Base-by-base conservation (phyloP, 2,113 vertebrate species). In the Xenus cinereus region DNA sequence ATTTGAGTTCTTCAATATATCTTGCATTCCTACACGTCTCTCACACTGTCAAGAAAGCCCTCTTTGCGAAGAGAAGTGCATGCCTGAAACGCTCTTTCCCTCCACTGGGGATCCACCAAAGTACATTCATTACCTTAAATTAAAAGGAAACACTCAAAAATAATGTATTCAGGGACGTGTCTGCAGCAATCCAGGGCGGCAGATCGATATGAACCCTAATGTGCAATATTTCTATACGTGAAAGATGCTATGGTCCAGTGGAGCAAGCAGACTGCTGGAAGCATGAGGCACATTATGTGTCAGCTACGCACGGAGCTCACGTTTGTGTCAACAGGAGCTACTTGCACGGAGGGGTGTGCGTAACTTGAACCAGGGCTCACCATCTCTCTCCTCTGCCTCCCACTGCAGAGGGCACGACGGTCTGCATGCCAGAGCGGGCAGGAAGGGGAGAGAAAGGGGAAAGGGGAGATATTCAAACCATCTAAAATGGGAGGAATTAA, bases 311-410 rank as follows among this genome's bases (percentile, higher is more conserved):
- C 4, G 2, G 72, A 75, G 74, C 68, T 87, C 57, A 18, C 5
- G 0, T 27, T 23, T 13, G 32, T 27, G 39, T 53, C 72, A 46
- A 8, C 1, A 45, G 53, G 41, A 90, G 45, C 37, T 19, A 10
- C 69, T 35, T 24, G 18, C 76, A 35, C 4, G 9, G 43, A 78
- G 43, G 16, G 23, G 3, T 13, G 4, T 1, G 1, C 0, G 0
- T 6, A 62, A 28, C 50, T 37, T n/a, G 27, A 45, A 43, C 33
- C 20, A 56, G 85, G 37, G 80, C 27, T 53, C 22, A 16, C 35
- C 87, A 74, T 48, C 39, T 73, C 64, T 39, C 22, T 81, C 63
- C 37, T 82, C 37, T 50, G 41, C 59, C 22, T 85, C 21, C 68
- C 27, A 4, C 4, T 12, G 43, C 41, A 89, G 73, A 84, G 41